Evolutionary conservation across 1,140 invertebrate species (phyloP).

Genomic region (Ceratitis capitata): DNA sequence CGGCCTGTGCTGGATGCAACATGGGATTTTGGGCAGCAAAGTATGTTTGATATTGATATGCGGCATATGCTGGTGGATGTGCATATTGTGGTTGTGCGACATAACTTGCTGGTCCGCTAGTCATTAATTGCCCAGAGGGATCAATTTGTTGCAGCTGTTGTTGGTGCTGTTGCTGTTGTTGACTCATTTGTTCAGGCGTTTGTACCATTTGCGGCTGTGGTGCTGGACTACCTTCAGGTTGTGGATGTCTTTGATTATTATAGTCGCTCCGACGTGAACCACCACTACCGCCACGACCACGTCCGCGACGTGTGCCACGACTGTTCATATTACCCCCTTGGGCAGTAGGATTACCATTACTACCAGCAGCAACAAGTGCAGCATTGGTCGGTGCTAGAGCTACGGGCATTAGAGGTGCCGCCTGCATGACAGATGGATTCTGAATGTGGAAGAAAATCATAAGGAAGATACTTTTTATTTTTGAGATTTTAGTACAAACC

Average conservation of each 20-base stretch:
- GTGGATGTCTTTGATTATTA: constrained; percentile 51
- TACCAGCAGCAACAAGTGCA: constrained; percentile 47
- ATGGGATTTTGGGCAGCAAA: constrained; percentile 52
- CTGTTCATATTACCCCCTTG: constrained; percentile 44
- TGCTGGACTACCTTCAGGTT: constrained; percentile 43
- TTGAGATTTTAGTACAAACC: constrained; percentile 45
- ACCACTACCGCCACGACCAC: constrained; percentile 48
- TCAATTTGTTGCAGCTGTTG: constrained; percentile 46
- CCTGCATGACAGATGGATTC: constrained; percentile 54
- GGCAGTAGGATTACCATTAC: constrained; percentile 44
- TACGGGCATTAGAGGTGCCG: constrained; percentile 48
- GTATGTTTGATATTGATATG: constrained; percentile 53
- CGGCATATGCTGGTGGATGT: constrained; percentile 46
- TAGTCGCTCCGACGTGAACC: constrained; percentile 54
- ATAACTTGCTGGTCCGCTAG: constrained; percentile 34
- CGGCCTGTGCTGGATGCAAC: constrained; percentile 47
- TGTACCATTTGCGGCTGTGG: constrained; percentile 44
- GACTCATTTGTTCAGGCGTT: constrained; percentile 43
- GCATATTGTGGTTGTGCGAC: constrained; percentile 50
- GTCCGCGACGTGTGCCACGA: constrained; percentile 47
- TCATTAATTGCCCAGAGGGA: constrained; percentile 48
- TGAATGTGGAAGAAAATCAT: constrained; percentile 35
- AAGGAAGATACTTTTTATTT: not conserved
- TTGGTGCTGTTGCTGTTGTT: constrained; percentile 47
- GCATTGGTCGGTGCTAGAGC: constrained; percentile 45